A percentile compares a stretch with the other conserved stretches of the same genome.
These are phyloP conservation scores for Lissocephala sabroskyi DNA, from an alignment of 2,888 invertebrate genomes.

Conservation along the genomic window DNA sequence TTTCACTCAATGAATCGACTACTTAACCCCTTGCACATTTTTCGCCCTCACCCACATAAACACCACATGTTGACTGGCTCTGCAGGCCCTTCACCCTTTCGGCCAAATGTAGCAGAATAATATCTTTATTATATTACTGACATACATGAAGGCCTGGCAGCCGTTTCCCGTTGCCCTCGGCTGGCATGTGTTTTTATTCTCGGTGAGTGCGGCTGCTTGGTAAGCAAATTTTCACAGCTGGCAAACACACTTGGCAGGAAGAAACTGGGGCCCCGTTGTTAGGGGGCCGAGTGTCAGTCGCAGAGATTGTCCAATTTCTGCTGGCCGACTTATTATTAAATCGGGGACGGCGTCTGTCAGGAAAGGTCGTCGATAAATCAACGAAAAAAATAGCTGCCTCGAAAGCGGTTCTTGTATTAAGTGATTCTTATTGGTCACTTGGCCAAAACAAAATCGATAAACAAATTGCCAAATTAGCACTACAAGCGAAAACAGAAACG, in stretches of 20 bases:
- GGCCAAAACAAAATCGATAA: constrained; percentile 59
- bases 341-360: too few species aligned
- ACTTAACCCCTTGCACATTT: constrained; percentile 15
- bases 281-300: too few species aligned
- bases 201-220: too few species aligned
- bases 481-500: not conserved
- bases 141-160: constrained; percentile 1
- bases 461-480: constrained; percentile 67
- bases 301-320: too few species aligned
- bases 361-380: too few species aligned
- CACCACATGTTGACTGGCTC: constrained; percentile 31
- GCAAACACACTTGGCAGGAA: not conserved
- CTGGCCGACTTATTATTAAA: not conserved
- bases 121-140: constrained; percentile 35
- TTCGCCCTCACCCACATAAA: constrained; percentile 43
- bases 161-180: not conserved
- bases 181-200: too few species aligned
- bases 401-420: constrained; percentile 23
- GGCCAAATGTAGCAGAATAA: constrained; percentile 51
- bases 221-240: not conserved
- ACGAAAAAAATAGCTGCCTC: too few species aligned
- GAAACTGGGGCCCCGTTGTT: too few species aligned
- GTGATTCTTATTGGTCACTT: constrained; percentile 67
- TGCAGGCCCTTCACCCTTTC: too few species aligned
- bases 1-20: not conserved